phyloP scores from a whole-genome alignment of 2,113 vertebrate genomes.

The Strix uralensis region DNA sequence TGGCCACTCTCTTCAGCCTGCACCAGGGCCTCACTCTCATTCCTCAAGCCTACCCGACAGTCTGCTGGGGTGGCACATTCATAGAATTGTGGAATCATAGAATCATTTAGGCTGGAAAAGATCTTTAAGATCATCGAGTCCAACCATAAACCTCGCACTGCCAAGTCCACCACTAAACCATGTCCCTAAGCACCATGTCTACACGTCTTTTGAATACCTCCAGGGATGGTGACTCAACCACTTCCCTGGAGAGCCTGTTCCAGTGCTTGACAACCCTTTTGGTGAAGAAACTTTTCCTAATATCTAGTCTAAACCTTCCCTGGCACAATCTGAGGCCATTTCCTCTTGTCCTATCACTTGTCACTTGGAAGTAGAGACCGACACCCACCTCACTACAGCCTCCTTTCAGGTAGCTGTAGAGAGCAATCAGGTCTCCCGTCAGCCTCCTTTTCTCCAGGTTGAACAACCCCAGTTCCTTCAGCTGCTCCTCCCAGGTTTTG shows the following conservation, averaged over 20 bases:
- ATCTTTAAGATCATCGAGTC: neutral
- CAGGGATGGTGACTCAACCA: neutral
- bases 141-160: neutral
- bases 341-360: neutral
- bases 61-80: neutral
- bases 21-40: neutral
- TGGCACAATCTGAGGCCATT: neutral
- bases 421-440: neutral
- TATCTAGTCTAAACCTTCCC: neutral
- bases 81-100: neutral
- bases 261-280: neutral
- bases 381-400: accelerated
- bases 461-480: neutral
- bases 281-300: neutral
- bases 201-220: neutral
- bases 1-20: neutral
- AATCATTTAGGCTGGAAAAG: neutral
- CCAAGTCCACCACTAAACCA: neutral
- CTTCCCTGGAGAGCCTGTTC: neutral
- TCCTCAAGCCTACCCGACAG: neutral
- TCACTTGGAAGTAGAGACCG: neutral
- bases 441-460: neutral
- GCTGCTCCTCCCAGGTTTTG: neutral
- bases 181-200: neutral
- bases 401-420: neutral